Conservation (phyloP, 1,140 invertebrate species). For the Bradynema listronoti region DNA sequence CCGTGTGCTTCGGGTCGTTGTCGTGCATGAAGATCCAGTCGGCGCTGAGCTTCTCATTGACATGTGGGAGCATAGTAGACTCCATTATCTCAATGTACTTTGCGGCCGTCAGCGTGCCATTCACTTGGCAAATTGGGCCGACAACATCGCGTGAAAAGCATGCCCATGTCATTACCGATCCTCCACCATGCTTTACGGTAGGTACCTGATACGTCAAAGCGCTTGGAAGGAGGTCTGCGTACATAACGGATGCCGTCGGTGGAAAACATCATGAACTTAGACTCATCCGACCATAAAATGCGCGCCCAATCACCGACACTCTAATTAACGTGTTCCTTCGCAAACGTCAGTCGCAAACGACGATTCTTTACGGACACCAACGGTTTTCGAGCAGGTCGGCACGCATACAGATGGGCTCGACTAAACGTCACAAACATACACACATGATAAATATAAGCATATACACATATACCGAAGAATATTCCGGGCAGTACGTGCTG, state of each 20-base stretch:
- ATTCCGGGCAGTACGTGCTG: slow-evolving; percentile 10
- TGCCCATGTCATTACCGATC: slow-evolving; percentile 55
- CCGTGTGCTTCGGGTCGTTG: slow-evolving; percentile 17
- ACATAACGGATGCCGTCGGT: slow-evolving; percentile 26
- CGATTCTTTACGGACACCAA: slow-evolving; percentile 12
- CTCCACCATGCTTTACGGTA: slow-evolving; percentile 58
- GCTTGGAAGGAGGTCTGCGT: slow-evolving; percentile 20
- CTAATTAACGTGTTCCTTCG: slow-evolving; percentile 21
- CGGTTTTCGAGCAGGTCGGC: slow-evolving; percentile 16
- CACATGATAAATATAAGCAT: not conserved
- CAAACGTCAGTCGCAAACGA: slow-evolving; percentile 12
- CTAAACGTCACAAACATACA: too few species aligned
- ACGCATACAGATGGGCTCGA: slow-evolving; percentile 2
- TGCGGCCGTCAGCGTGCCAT: slow-evolving; percentile 52
- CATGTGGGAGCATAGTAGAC: slow-evolving; percentile 6
- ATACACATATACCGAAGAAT: not conserved
- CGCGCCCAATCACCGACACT: slow-evolving; percentile 24
- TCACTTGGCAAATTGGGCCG: slow-evolving; percentile 51
- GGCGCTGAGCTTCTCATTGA: not conserved
- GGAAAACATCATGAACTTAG: slow-evolving; percentile 34
- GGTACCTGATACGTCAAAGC: slow-evolving; percentile 29
- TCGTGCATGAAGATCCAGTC: slow-evolving; percentile 22
- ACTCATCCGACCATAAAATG: slow-evolving; percentile 43
- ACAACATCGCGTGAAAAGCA: slow-evolving; percentile 51
- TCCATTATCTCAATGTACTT: slow-evolving; percentile 20